A percentile compares a stretch with the other conserved stretches of the same genome.
phyloP scores from a whole-genome alignment of 2,113 vertebrate species.

The Mustelus asterias region DNA sequence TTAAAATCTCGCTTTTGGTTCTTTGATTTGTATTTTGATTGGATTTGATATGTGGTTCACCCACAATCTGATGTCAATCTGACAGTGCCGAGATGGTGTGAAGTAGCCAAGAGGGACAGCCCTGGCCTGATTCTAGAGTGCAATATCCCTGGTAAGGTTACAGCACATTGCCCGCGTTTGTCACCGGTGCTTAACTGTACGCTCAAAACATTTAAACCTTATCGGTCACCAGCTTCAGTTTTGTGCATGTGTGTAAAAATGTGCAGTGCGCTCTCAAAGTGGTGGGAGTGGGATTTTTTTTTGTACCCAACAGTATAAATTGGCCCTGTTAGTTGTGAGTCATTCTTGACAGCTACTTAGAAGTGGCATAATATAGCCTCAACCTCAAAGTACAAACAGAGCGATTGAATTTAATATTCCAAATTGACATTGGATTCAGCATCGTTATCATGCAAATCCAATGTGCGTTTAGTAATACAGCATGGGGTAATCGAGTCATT shows the following conservation, averaged over 20 bases:
- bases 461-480: slow-evolving; percentile 12
- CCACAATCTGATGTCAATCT: neutral
- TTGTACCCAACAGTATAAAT: neutral
- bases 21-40: no score
- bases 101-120: neutral
- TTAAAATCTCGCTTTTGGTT: neutral
- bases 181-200: neutral
- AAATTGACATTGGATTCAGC: slow-evolving; percentile 9
- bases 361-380: neutral
- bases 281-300: neutral
- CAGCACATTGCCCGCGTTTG: no score
- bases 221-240: neutral
- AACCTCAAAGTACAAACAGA: neutral
- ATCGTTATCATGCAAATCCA: neutral
- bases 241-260: neutral
- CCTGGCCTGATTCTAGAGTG: neutral
- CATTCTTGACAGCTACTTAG: neutral
- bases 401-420: slow-evolving; percentile 16
- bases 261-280: neutral
- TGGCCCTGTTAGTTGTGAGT: neutral
- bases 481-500: slow-evolving; percentile 16
- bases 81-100: neutral
- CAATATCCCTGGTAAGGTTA: neutral
- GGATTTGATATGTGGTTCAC: neutral
- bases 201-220: neutral